Evolutionary conservation across 2,113 vertebrate genomes (phyloP).

Genomic region (Nesoenas mayeri): DNA sequence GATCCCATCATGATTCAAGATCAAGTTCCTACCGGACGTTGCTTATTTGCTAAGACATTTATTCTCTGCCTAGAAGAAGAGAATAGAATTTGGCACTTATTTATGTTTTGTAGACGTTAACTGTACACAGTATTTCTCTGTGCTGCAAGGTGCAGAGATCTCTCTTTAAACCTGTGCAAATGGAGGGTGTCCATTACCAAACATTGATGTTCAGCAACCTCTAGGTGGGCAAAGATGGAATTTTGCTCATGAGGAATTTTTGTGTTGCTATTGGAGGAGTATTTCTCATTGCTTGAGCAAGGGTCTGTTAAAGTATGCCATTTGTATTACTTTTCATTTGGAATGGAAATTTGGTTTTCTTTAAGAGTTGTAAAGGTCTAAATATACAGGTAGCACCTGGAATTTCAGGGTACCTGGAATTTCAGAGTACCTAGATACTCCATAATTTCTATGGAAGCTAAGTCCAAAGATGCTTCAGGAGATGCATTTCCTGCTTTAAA

Average conservation of each 20-base stretch:
- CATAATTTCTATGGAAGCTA: too few relatives aligned
- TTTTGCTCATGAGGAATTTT: neutral
- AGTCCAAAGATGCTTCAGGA: too few relatives aligned
- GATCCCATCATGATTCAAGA: neutral
- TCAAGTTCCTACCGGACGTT: neutral
- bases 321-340: neutral
- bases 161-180: neutral
- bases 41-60: neutral
- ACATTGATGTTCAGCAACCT: fast-evolving
- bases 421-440: too few relatives aligned
- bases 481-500: too few relatives aligned
- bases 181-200: neutral
- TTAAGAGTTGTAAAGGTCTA: too few relatives aligned
- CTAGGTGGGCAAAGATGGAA: fast-evolving
- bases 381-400: too few relatives aligned
- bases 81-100: neutral
- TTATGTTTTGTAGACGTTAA: neutral
- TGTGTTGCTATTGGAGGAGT: neutral
- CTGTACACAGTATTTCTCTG: neutral
- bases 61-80: neutral
- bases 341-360: neutral
- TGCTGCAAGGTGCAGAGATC: neutral
- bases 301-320: neutral
- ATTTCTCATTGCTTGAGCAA: neutral
- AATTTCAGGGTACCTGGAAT: too few relatives aligned